A percentile compares a stretch with the other conserved stretches of the same genome.
Evolutionary conservation across 2,113 vertebrate species (phyloP).

Genomic region (Takifugu flavidus): DNA sequence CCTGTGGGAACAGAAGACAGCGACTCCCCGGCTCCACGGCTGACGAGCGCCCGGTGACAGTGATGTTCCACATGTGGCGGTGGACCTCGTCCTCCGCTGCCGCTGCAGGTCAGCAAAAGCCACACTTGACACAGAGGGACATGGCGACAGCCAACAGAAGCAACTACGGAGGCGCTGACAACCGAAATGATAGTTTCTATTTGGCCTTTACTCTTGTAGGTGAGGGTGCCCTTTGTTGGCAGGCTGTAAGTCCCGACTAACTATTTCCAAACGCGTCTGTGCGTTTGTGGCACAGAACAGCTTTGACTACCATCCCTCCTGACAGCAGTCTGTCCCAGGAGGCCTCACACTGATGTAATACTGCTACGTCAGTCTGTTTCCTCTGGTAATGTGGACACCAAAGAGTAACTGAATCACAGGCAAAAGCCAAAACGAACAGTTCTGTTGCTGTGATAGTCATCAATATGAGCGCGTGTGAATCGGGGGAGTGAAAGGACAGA

Average conservation of each 20-base stretch:
- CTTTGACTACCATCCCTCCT: conserved; percentile 3
- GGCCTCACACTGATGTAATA: conserved; percentile 4
- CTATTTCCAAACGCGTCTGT: conserved; percentile 38
- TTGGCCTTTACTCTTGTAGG: conserved; percentile 39
- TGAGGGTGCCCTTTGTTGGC: conserved; percentile 46
- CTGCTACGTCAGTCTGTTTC: conserved; percentile 2
- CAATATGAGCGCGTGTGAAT: too few relatives aligned
- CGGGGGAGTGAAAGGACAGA: too few relatives aligned
- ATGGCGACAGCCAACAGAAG: conserved; percentile 50
- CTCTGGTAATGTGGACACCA: neutral
- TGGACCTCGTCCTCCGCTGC: conserved; percentile 13
- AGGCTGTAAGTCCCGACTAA: conserved; percentile 17
- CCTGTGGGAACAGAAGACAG: conserved; percentile 60
- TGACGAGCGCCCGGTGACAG: conserved; percentile 62
- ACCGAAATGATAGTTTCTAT: conserved; percentile 60
- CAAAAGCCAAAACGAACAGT: too few relatives aligned
- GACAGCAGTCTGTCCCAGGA: conserved; percentile 28
- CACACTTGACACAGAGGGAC: conserved; percentile 32
- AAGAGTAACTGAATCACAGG: neutral
- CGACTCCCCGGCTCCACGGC: conserved; percentile 61
- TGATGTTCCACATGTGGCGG: conserved; percentile 67
- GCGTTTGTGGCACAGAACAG: conserved; percentile 4
- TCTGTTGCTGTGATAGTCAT: too few relatives aligned
- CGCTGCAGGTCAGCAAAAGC: conserved; percentile 18
- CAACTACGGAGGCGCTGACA: conserved; percentile 54